Evolutionary conservation across 2,113 vertebrate species (phyloP).

Genomic region (Scomber scombrus): DNA sequence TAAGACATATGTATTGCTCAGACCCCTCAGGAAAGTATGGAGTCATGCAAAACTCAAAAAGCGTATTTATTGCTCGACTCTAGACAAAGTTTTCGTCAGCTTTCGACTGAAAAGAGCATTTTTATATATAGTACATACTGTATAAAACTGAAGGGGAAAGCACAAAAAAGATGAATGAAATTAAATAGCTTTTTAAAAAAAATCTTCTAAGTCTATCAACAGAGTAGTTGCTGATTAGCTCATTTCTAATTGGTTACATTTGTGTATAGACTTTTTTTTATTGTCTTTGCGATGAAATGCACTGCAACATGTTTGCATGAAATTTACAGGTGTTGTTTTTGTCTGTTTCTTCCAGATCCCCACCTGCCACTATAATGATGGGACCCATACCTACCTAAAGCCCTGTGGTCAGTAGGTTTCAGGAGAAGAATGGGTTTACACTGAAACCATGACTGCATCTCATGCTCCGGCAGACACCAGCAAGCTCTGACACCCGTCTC

Average conservation of each 20-base stretch:
- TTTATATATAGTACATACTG: conserved; percentile 19
- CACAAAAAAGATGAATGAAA: conserved; percentile 18
- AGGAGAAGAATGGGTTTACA: conserved; percentile 39
- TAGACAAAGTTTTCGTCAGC: conserved; percentile 23
- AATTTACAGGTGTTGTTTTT: conserved; percentile 29
- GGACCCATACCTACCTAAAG: conserved; percentile 46
- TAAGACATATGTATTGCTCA: conserved; percentile 39
- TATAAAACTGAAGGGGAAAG: background rate
- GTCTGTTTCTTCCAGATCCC: conserved; percentile 74
- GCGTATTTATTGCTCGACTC: conserved; percentile 34
- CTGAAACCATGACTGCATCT: conserved; percentile 66
- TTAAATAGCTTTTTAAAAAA: background rate
- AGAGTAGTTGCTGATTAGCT: conserved; percentile 7
- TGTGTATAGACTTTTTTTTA: background rate
- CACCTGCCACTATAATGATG: conserved; percentile 45
- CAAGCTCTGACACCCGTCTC: conserved; percentile 52
- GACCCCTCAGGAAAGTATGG: conserved; percentile 6
- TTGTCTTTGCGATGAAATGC: background rate
- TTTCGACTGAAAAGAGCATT: conserved; percentile 29
- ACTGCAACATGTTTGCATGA: conserved; percentile 1
- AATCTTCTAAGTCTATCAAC: background rate
- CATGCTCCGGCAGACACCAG: conserved; percentile 45
- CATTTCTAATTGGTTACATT: background rate
- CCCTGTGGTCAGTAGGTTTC: conserved; percentile 23
- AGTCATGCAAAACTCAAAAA: conserved; percentile 20